Base-by-base conservation (phyloP, 37 sponge, comb jelly and placozoan genomes). In the Beroe ovata region DNA sequence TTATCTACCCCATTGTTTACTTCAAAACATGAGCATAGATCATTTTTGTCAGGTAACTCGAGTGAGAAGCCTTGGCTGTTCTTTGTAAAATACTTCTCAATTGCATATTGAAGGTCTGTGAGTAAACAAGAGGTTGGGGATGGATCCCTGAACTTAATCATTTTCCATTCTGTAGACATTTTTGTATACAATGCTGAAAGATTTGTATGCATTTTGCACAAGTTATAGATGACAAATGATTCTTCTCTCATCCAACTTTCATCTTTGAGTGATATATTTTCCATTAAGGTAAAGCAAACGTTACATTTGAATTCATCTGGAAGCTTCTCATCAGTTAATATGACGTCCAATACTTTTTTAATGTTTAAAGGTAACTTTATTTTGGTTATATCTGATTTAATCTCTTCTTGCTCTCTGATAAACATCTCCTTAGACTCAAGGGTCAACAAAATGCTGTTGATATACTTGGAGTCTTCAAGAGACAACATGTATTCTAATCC, bases 51-150 rank as follows among this genome's bases (percentile, higher is more conserved):
- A 41, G 84, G 84, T n/a, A 77, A 42, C 1, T 77, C 84, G 25
- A 4, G 41, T 21, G 84, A 40, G 21, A 36, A 39, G 19, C 33
- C 25, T 3, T 33, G 26, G 8, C 41, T 39, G 20, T 22, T 29
- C 25, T 40, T 77, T 26, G 16, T 14, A 42, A 77, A 77, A 23
- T 77, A 77, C 8, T 11, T 77, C 38, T 77, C 84, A 11, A 77
- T 22, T 4, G 33, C 41, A 22, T 42, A 35, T 77, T 40, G 54
- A 42, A 77, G 4, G 20, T 77, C 84, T 22, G 54, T 1, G 21
- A 77, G 54, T 38, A 77, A 11, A 42, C 0, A 54, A 25, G 84
- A 77, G 2, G 18, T 33, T 6, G 20, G 20, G 8, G 84, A 77
- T 39, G 84, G n/a, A 54, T 35, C 41, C 54, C 39, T 21, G 23